These are phyloP conservation scores for Drosophila kuntzei DNA, from an alignment of 2,888 invertebrate genomes.

Conservation along the genomic window DNA sequence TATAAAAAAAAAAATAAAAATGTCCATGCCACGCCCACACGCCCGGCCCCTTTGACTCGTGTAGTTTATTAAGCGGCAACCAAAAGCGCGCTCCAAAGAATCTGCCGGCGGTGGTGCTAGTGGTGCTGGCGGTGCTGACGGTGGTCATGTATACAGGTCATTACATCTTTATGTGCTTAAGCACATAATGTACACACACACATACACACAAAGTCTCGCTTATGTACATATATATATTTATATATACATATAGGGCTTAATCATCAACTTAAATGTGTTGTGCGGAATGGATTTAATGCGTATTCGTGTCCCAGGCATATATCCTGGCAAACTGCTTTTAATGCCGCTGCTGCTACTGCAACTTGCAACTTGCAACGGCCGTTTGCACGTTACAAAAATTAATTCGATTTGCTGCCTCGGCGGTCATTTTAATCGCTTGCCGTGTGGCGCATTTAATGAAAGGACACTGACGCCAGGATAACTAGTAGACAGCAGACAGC, in stretches of 20 bases:
- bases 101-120: slow-evolving; percentile 27
- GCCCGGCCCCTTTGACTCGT: slow-evolving; percentile 30
- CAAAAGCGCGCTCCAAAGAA: slow-evolving; percentile 42
- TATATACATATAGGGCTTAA: slow-evolving; percentile 58
- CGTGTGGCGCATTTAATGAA: slow-evolving; percentile 75
- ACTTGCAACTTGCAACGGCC: slow-evolving; percentile 65
- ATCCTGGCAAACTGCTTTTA: slow-evolving; percentile 39
- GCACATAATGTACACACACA: slow-evolving; percentile 66
- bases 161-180: slow-evolving; percentile 77
- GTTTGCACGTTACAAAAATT: slow-evolving; percentile 84
- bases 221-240: slow-evolving; percentile 4
- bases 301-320: slow-evolving; percentile 23
- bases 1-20: slow-evolving; percentile 59
- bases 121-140: slow-evolving; percentile 18
- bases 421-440: slow-evolving; percentile 81
- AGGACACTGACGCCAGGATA: slow-evolving; percentile 47
- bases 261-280: slow-evolving; percentile 82
- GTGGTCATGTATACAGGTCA: slow-evolving; percentile 67
- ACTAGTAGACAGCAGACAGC: slow-evolving; percentile 27
- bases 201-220: slow-evolving; percentile 10
- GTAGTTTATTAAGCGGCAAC: slow-evolving; percentile 70
- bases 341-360: slow-evolving; percentile 31
- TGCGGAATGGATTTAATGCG: slow-evolving; percentile 72
- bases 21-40: slow-evolving; percentile 41
- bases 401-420: slow-evolving; percentile 83